A percentile compares a stretch with the other conserved stretches of the same genome.
phyloP scores from a whole-genome alignment of 2,888 invertebrate species.

The Tetranychus piercei region DNA sequence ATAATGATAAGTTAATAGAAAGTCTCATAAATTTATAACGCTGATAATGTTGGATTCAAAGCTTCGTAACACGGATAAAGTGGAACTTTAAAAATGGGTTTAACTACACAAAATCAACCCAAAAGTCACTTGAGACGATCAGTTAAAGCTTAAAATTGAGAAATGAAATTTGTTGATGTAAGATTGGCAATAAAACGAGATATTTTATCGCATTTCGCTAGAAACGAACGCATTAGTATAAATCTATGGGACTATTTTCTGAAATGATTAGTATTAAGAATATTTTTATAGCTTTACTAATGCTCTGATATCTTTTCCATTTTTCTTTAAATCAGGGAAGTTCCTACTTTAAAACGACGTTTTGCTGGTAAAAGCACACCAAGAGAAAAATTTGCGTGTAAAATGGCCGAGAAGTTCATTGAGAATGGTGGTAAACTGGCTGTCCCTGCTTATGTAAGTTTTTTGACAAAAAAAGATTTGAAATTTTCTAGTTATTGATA shows the following conservation, averaged over 20 bases:
- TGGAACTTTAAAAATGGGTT: too few species aligned
- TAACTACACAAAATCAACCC: too few species aligned
- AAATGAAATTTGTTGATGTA: neutral
- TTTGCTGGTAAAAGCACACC: constrained; percentile 92
- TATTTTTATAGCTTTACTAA: neutral
- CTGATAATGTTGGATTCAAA: too few species aligned
- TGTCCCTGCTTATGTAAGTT: neutral
- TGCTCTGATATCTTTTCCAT: neutral
- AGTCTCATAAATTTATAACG: too few species aligned
- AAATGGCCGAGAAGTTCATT: constrained; percentile 57
- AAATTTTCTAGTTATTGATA: neutral
- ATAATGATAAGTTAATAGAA: too few species aligned
- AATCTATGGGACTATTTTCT: too few species aligned
- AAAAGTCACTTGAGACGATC: neutral
- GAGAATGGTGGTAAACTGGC: constrained; percentile 45
- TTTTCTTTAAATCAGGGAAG: constrained; percentile 33
- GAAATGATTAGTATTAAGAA: neutral
- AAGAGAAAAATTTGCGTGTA: constrained; percentile 83
- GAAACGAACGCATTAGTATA: too few species aligned
- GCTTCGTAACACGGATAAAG: too few species aligned
- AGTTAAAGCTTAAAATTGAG: neutral
- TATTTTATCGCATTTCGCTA: too few species aligned
- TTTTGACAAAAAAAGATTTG: neutral
- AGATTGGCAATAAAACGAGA: too few species aligned
- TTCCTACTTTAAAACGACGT: constrained; percentile 61